Evolutionary conservation across 2,113 vertebrate species (phyloP).

Genomic region (Megaptera novaeangliae): DNA sequence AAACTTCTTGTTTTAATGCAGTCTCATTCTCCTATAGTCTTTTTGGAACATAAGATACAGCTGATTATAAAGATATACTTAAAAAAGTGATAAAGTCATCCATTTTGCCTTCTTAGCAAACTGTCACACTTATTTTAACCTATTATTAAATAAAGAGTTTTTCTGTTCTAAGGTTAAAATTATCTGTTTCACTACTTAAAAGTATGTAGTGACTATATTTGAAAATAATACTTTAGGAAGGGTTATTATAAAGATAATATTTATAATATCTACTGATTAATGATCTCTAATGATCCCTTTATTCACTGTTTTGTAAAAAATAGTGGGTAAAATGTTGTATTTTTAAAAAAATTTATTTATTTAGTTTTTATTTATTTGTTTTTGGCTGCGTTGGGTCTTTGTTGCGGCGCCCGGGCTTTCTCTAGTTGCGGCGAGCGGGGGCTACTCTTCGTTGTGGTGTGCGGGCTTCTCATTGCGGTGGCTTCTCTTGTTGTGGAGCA

Average conservation of each 20-base stretch:
- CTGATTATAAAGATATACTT: background rate
- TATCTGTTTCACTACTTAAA: background rate
- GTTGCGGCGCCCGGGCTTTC: too few relatives aligned
- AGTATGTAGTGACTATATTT: background rate
- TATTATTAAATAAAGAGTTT: background rate
- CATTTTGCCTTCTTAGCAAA: background rate
- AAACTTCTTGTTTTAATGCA: background rate
- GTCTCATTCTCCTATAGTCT: background rate
- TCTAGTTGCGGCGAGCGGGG: too few relatives aligned
- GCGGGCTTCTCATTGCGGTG: too few relatives aligned
- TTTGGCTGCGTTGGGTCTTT: too few relatives aligned
- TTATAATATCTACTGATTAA: background rate
- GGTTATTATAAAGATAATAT: background rate
- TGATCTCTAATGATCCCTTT: background rate
- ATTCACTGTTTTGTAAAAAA: conserved; percentile 26
- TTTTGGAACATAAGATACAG: background rate
- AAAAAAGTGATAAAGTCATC: background rate
- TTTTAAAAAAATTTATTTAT: background rate
- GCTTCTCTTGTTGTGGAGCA: too few relatives aligned
- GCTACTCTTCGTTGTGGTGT: too few relatives aligned
- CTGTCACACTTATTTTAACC: background rate
- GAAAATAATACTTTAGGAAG: conserved; percentile 14
- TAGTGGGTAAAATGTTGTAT: background rate
- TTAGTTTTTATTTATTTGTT: too few relatives aligned
- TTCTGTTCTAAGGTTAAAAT: background rate